A percentile compares a stretch with the other conserved stretches of the same genome.
Conservation (phyloP, 2,797 vertebrate species). For the Hypotaenidia okinawae region DNA sequence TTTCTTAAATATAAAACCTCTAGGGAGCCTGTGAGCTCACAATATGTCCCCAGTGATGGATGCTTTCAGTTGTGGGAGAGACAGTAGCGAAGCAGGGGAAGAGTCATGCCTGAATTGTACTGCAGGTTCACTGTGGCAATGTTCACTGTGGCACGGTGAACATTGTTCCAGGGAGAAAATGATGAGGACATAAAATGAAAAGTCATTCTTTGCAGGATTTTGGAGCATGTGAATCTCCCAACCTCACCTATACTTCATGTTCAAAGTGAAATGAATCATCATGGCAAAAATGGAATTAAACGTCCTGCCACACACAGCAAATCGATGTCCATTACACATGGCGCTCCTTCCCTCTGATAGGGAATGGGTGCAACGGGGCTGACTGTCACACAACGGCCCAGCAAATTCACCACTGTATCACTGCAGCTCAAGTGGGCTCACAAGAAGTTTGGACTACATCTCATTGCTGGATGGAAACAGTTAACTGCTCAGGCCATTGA, state of each 20-base stretch:
- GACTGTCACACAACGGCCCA: background rate
- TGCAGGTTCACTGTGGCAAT: background rate
- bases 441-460: background rate
- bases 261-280: background rate
- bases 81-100: background rate
- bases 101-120: background rate
- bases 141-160: background rate
- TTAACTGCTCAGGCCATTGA: background rate
- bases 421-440: background rate
- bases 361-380: background rate
- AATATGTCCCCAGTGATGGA: background rate
- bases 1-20: background rate
- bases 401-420: background rate
- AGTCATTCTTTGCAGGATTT: background rate
- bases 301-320: background rate
- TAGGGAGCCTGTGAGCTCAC: background rate
- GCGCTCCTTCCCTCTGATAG: background rate
- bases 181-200: background rate
- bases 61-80: background rate
- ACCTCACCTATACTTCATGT: background rate
- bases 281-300: background rate
- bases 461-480: background rate
- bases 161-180: background rate
- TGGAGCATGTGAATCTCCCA: background rate
- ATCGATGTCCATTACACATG: background rate